These are phyloP conservation scores for Clinocottus analis DNA, from an alignment of 2,113 vertebrate species.

Conservation along the genomic window DNA sequence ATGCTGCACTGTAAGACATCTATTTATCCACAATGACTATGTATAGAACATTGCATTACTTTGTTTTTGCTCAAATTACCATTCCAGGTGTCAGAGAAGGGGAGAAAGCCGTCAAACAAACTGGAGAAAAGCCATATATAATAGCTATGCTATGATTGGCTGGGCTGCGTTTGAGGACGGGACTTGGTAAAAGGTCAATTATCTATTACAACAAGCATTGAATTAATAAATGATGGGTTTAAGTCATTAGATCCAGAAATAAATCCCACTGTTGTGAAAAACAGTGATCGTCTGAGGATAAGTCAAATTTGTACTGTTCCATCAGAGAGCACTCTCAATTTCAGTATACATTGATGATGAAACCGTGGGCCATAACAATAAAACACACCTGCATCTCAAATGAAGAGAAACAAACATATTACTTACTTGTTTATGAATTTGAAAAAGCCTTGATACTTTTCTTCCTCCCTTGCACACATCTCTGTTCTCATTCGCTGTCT, in stretches of 20 bases:
- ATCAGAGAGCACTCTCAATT: background rate
- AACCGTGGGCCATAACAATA: background rate
- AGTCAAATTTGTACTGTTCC: background rate
- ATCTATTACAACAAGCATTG: background rate
- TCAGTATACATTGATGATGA: constrained; percentile 14
- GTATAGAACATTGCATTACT: background rate
- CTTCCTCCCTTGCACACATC: background rate
- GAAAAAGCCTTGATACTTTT: constrained; percentile 5
- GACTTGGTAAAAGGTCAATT: background rate
- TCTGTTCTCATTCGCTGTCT: constrained; percentile 23
- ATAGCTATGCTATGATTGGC: background rate
- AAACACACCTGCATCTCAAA: constrained; percentile 8
- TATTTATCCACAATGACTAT: background rate
- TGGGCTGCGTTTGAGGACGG: too few relatives aligned
- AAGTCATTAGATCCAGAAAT: constrained; percentile 13
- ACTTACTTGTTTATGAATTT: constrained; percentile 12
- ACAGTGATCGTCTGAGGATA: background rate
- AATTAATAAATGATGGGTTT: background rate
- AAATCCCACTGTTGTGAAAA: constrained; percentile 1
- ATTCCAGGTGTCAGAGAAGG: background rate
- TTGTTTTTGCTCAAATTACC: constrained; percentile 8
- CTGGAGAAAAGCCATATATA: background rate
- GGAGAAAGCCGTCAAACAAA: background rate
- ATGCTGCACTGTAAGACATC: background rate
- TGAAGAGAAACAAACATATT: constrained; percentile 9